A percentile compares a stretch with the other conserved stretches of the same genome.
phyloP scores from a whole-genome alignment of 2,797 vertebrate genomes.

The Pseudotriccus pelzelni region DNA sequence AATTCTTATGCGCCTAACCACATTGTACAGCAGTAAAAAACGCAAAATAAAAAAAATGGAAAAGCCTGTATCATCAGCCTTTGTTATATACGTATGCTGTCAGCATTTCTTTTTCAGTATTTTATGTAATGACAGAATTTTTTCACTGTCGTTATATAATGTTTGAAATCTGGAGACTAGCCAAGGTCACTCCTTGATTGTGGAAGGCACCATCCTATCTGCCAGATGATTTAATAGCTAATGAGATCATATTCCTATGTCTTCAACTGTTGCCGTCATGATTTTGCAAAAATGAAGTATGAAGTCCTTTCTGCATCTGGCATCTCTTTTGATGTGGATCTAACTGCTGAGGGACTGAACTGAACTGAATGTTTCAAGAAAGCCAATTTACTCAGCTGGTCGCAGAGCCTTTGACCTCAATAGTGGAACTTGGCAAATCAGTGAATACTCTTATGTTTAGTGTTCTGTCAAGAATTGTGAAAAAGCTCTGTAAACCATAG shows the following conservation, averaged over 20 bases:
- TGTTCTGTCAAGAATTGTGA: slow-evolving; percentile 82
- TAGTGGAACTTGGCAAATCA: slow-evolving; percentile 84
- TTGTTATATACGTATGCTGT: not conserved
- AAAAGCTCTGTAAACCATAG: slow-evolving; percentile 79
- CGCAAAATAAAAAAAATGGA: not conserved
- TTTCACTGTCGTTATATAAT: slow-evolving; percentile 33
- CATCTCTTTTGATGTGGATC: slow-evolving; percentile 82
- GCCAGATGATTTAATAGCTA: slow-evolving; percentile 74
- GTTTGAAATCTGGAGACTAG: slow-evolving; percentile 49
- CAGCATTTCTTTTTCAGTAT: slow-evolving; percentile 21
- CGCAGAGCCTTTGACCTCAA: slow-evolving; percentile 83
- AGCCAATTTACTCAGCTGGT: slow-evolving; percentile 87
- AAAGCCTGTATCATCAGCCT: not conserved
- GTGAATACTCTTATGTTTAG: slow-evolving; percentile 78
- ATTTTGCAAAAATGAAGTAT: slow-evolving; percentile 81
- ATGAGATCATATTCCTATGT: slow-evolving; percentile 77
- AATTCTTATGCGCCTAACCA: not conserved
- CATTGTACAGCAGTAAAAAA: not conserved
- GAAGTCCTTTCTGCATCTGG: slow-evolving; percentile 81
- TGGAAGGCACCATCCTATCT: slow-evolving; percentile 61
- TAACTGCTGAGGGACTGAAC: slow-evolving; percentile 80
- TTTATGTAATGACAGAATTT: slow-evolving; percentile 42
- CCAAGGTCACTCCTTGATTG: slow-evolving; percentile 56
- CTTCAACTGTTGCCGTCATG: slow-evolving; percentile 73
- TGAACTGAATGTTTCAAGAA: slow-evolving; percentile 79